Conservation (phyloP, 2,797 vertebrate genomes). For the Ficedula albicollis region DNA sequence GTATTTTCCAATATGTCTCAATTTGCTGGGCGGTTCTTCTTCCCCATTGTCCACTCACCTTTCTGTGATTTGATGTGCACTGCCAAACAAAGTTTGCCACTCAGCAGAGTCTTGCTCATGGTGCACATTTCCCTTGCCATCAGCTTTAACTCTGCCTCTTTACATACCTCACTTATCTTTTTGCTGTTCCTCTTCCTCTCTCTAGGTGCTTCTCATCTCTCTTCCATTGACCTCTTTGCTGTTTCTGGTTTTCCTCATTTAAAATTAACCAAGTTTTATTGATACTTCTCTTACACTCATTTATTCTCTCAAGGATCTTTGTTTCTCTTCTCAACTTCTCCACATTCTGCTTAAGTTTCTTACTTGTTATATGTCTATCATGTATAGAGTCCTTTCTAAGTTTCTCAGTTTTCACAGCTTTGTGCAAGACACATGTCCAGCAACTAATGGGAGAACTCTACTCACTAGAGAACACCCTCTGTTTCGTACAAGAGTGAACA, state of each 20-base stretch:
- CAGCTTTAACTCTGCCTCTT: background rate
- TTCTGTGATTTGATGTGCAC: background rate
- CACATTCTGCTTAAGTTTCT: background rate
- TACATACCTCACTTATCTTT: background rate
- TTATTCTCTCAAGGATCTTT: slow-evolving; percentile 9
- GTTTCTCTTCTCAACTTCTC: background rate
- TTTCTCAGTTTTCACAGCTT: background rate
- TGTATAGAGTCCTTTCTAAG: background rate
- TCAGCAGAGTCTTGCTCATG: background rate
- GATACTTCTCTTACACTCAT: background rate
- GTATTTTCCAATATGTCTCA: background rate
- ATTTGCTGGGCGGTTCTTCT: background rate
- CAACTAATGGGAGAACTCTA: background rate
- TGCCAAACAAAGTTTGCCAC: background rate
- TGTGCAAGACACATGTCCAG: background rate
- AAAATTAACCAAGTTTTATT: background rate
- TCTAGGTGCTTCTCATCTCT: background rate
- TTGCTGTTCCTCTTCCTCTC: background rate
- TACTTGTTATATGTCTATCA: slow-evolving; percentile 26
- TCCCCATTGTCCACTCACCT: background rate
- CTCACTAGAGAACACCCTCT: background rate
- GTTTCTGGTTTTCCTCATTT: background rate
- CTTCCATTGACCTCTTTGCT: background rate
- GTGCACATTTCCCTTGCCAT: background rate
- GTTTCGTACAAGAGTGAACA: background rate